These are phyloP conservation scores for Lamellibrachia columna DNA, from an alignment of 2,888 invertebrate genomes.

Conservation along the genomic window DNA sequence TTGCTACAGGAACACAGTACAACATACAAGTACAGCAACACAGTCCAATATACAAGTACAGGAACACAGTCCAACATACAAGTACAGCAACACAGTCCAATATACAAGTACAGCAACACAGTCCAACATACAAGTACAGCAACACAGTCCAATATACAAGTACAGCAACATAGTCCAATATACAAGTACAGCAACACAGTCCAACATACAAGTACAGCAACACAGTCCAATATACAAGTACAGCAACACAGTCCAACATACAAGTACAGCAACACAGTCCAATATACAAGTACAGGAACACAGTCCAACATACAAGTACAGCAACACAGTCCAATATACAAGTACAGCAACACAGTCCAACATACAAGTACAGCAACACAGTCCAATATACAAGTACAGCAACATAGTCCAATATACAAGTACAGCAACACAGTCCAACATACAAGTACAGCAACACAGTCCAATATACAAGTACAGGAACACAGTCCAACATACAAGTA, in stretches of 20 bases:
- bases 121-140: not conserved
- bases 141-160: not conserved
- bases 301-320: not conserved
- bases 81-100: not conserved
- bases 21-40: not conserved
- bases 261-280: too few relatives aligned
- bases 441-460: too few relatives aligned
- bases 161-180: not conserved
- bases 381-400: not conserved
- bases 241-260: not conserved
- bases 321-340: not conserved
- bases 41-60: not conserved
- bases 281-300: not conserved
- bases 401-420: not conserved
- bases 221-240: not conserved
- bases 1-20: not conserved
- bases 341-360: not conserved
- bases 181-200: not conserved
- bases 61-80: not conserved
- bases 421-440: not conserved
- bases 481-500: not conserved
- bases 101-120: not conserved
- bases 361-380: not conserved
- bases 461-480: not conserved
- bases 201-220: not conserved